These are phyloP conservation scores for Lamprotornis superbus DNA, from an alignment of 2,113 vertebrate species.

Conservation along the genomic window DNA sequence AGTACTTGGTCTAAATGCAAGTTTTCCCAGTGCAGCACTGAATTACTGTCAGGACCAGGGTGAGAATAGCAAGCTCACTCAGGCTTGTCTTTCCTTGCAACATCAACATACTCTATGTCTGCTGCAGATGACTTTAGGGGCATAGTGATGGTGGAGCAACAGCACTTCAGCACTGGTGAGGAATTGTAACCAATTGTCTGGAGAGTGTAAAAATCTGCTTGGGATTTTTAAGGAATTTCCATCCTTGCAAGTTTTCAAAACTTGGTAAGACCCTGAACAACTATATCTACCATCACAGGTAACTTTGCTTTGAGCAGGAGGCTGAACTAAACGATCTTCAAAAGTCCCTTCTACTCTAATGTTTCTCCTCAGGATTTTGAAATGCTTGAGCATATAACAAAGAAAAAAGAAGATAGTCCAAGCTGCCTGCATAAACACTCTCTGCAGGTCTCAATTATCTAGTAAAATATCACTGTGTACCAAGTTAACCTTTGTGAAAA, in stretches of 20 bases:
- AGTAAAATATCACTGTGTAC: not conserved
- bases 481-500: not conserved
- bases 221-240: not conserved
- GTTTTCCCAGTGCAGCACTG: not conserved
- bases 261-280: not conserved
- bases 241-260: not conserved
- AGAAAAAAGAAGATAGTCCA: not conserved
- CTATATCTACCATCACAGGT: not conserved
- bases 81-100: not conserved
- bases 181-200: not conserved
- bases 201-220: not conserved
- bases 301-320: not conserved
- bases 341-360: not conserved
- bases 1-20: not conserved
- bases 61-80: not conserved
- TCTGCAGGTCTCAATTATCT: not conserved
- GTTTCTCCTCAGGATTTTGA: not conserved
- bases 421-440: not conserved
- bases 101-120: not conserved
- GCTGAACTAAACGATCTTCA: not conserved
- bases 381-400: not conserved
- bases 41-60: not conserved
- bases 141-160: not conserved
- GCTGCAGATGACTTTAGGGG: not conserved
- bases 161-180: accelerated